Conservation (phyloP, 2,797 vertebrate genomes). For the Sebastes kiyomatsui region DNA sequence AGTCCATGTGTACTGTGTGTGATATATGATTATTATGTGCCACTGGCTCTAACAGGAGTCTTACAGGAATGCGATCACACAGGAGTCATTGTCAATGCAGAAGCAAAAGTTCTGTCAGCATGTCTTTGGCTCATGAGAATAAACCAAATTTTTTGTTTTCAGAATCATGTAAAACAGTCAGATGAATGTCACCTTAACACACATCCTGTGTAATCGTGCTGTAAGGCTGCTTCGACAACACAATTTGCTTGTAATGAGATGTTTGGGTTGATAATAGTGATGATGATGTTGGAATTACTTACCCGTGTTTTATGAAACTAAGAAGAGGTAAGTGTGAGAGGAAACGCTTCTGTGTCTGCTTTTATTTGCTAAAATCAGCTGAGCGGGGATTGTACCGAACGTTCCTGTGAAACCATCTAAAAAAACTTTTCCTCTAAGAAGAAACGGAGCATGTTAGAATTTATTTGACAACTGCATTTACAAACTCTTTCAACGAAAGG, state of each 20-base stretch:
- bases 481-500: neutral
- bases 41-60: neutral
- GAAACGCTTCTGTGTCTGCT: conserved; percentile 51
- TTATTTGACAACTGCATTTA: neutral
- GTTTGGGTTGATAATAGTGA: neutral
- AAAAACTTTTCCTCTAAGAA: neutral
- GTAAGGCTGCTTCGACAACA: neutral
- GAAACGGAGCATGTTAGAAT: neutral
- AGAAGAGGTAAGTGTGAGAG: conserved; percentile 35
- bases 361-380: neutral
- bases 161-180: neutral
- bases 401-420: neutral
- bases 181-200: neutral
- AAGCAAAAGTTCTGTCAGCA: neutral
- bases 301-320: neutral
- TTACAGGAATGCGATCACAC: conserved; percentile 1
- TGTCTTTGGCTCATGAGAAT: neutral
- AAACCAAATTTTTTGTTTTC: neutral
- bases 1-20: neutral
- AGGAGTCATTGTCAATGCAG: neutral
- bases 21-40: neutral
- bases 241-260: neutral
- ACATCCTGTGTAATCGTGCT: conserved; percentile 5
- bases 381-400: neutral
- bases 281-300: neutral